Evolutionary conservation across 2,888 invertebrate species (phyloP).

Genomic region (Arge pagana): DNA sequence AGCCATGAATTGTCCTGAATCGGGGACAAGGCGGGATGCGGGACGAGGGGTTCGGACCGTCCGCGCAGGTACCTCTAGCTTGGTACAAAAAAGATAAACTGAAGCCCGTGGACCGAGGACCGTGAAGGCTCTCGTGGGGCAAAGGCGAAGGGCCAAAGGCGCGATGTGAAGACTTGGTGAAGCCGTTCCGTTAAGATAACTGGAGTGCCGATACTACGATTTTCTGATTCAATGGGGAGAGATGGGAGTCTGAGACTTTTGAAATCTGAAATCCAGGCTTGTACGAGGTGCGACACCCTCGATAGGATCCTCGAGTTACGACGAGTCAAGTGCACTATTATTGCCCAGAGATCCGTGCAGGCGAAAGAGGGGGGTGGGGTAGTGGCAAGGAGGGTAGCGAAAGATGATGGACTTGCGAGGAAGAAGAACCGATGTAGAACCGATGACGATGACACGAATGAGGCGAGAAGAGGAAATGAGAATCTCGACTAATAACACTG

Average conservation of each 20-base stretch:
- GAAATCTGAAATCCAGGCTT: no score
- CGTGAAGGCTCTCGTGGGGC: background rate
- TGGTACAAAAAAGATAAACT: no score
- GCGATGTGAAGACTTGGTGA: constrained; percentile 9
- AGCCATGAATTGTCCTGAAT: constrained; percentile 53
- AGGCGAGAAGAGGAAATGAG: background rate
- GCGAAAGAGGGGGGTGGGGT: no score
- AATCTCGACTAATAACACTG: constrained; percentile 8
- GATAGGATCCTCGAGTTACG: no score
- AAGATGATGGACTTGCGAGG: background rate
- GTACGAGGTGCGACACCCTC: no score
- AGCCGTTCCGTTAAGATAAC: constrained; percentile 46
- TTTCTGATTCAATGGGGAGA: constrained; percentile 38
- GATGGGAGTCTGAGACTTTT: constrained; percentile 25
- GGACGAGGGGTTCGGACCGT: constrained; percentile 36
- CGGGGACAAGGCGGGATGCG: constrained; percentile 24
- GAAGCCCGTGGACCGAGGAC: background rate
- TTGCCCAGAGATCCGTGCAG: no score
- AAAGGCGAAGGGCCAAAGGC: constrained; percentile 18
- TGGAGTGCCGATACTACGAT: constrained; percentile 45
- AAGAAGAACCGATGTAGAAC: background rate
- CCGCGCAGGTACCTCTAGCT: no score
- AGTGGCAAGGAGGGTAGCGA: background rate
- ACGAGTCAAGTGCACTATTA: no score
- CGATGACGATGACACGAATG: background rate